phyloP scores from a whole-genome alignment of 2,113 vertebrate species.

The Herpailurus yagouaroundi region DNA sequence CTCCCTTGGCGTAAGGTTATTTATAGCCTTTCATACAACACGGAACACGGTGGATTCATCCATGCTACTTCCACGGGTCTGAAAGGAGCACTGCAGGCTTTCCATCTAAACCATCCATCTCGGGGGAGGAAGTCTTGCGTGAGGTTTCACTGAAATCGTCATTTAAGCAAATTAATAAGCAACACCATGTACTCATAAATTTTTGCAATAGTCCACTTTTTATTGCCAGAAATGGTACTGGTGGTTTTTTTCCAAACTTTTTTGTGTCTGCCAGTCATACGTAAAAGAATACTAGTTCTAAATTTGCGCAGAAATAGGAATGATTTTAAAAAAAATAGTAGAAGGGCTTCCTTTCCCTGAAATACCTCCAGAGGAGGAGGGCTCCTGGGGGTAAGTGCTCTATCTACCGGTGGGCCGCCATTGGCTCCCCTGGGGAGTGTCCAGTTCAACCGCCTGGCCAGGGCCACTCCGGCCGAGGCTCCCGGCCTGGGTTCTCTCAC shows the following conservation, averaged over 20 bases:
- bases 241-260: not conserved
- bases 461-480: not conserved
- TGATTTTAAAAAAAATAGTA: not conserved
- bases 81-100: rapidly evolving
- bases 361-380: not conserved
- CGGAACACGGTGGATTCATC: rapidly evolving
- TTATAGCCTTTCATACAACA: rapidly evolving
- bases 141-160: not conserved
- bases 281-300: not conserved
- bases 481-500: conserved; percentile 55
- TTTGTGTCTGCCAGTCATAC: not conserved
- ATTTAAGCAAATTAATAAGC: not conserved
- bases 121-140: not conserved
- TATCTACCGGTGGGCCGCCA: rapidly evolving
- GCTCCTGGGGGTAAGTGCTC: not conserved
- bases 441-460: rapidly evolving
- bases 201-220: not conserved
- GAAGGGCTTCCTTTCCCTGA: not conserved
- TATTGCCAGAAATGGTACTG: not conserved
- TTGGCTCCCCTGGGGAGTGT: not conserved
- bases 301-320: not conserved
- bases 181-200: not conserved
- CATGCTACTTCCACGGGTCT: not conserved
- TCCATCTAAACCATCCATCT: not conserved
- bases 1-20: not conserved